Percentiles rank a stretch among this genome's conserved stretches.
Conservation (phyloP, 2,113 vertebrate genomes). For the Asarcornis scutulata region DNA sequence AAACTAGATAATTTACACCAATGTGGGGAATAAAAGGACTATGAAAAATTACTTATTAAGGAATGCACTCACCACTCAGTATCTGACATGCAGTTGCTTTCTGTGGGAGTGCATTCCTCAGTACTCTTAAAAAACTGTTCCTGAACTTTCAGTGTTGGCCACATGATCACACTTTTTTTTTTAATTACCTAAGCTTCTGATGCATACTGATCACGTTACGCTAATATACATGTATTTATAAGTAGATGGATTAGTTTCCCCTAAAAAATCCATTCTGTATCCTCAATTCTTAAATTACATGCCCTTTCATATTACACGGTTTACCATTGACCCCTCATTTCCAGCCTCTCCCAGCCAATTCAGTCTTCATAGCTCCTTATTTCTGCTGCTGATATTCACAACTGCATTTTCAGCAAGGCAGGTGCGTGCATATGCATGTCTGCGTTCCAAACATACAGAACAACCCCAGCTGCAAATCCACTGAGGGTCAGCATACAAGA, state of each 20-base stretch:
- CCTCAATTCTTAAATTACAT: not conserved
- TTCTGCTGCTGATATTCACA: accelerated
- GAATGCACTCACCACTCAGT: not conserved
- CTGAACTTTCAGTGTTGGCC: not conserved
- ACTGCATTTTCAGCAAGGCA: not conserved
- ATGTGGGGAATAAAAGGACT: not conserved
- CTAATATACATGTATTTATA: not conserved
- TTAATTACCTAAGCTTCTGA: not conserved
- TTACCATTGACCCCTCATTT: not conserved
- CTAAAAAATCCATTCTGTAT: not conserved
- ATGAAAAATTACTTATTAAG: not conserved
- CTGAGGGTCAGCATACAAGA: not conserved
- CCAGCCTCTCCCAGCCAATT: not conserved
- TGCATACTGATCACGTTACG: not conserved
- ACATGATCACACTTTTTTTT: not conserved
- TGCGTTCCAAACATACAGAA: not conserved
- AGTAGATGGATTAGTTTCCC: not conserved
- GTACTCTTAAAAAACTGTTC: not conserved
- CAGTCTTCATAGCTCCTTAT: not conserved
- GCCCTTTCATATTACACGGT: not conserved
- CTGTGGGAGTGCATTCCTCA: not conserved
- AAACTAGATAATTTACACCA: not conserved
- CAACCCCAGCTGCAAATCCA: not conserved
- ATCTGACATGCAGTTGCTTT: not conserved
- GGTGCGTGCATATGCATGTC: accelerated